Percentiles rank a stretch among this genome's conserved stretches.
Conservation (phyloP, 2,888 invertebrate species). For the Amiota mariae region DNA sequence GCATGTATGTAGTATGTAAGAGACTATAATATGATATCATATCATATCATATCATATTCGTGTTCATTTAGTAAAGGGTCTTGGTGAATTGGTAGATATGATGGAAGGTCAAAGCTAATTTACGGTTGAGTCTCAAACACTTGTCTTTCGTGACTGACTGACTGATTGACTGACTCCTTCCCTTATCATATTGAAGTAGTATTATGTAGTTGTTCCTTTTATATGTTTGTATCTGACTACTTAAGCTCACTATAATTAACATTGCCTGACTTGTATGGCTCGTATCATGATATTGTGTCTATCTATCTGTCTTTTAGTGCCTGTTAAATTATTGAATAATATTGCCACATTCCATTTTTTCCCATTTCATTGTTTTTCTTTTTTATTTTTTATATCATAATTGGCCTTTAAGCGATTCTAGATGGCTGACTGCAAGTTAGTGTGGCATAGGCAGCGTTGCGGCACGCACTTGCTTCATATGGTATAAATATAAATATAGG, state of each 20-base stretch:
- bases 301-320: too few relatives aligned
- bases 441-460: neutral
- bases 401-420: neutral
- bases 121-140: conserved; percentile 7
- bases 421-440: neutral
- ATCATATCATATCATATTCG: conserved; percentile 20
- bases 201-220: neutral
- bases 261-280: conserved; percentile 15
- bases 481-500: neutral
- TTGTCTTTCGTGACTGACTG: neutral
- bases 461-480: conserved; percentile 6
- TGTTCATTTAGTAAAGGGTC: conserved; percentile 1
- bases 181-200: too few relatives aligned
- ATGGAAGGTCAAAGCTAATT: conserved; percentile 17
- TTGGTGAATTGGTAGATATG: neutral
- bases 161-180: too few relatives aligned
- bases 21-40: conserved; percentile 8
- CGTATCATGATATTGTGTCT: conserved; percentile 4
- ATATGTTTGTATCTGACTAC: neutral
- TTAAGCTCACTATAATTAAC: conserved; percentile 11
- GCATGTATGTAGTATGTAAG: conserved; percentile 10
- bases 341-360: conserved; percentile 6
- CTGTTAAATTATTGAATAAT: conserved; percentile 21
- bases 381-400: neutral
- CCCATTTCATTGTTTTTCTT: neutral